phyloP scores from a whole-genome alignment of 2,113 vertebrate genomes.

The Sitta europaea region DNA sequence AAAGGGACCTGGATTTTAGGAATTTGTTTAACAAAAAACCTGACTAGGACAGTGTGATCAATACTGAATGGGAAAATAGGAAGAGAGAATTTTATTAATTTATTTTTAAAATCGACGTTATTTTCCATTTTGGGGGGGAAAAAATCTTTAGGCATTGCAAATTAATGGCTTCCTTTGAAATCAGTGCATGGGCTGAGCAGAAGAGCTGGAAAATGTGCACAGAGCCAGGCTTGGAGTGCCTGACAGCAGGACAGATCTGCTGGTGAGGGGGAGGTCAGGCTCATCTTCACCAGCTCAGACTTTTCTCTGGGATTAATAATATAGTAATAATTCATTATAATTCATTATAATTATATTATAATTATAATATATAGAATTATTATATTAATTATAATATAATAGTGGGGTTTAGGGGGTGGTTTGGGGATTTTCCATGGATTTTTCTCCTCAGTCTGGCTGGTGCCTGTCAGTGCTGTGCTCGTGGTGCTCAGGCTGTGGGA shows the following conservation, averaged over 20 bases:
- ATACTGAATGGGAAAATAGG: not conserved
- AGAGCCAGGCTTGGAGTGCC: not conserved
- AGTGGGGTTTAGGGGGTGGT: accelerated
- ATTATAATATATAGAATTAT: too few relatives aligned
- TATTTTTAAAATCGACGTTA: accelerated
- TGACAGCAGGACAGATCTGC: not conserved
- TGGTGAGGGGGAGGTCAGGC: not conserved
- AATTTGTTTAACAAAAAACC: not conserved
- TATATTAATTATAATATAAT: too few relatives aligned
- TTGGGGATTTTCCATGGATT: not conserved
- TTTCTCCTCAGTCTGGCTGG: not conserved
- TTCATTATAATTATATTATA: too few relatives aligned
- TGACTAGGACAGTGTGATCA: not conserved
- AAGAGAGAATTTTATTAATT: not conserved
- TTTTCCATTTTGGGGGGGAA: not conserved
- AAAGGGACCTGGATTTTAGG: not conserved
- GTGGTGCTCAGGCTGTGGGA: not conserved
- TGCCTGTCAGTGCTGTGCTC: not conserved
- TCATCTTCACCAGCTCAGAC: not conserved
- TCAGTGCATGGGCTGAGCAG: not conserved
- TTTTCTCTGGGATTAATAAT: too few relatives aligned
- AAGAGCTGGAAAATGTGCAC: not conserved
- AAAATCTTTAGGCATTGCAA: not conserved
- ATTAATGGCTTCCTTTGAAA: not conserved
- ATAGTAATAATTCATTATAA: too few relatives aligned